Evolutionary conservation across 2,797 vertebrate species (phyloP).

Genomic region (Clarias laeviceps): DNA sequence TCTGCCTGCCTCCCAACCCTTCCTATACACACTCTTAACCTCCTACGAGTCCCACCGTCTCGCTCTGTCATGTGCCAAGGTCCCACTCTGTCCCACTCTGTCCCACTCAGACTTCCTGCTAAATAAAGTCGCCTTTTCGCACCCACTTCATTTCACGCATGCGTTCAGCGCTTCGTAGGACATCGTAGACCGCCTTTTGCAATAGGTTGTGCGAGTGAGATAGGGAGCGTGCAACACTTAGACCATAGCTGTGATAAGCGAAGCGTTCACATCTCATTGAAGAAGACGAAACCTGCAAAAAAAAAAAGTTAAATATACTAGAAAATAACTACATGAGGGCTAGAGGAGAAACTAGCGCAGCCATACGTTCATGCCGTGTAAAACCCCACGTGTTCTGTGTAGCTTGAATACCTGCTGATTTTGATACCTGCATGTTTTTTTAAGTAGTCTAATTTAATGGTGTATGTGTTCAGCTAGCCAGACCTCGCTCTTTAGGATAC

Average conservation of each 20-base stretch:
- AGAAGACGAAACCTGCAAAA: constrained; percentile 54
- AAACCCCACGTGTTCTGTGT: constrained; percentile 78
- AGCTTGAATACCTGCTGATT: constrained; percentile 82
- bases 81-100: constrained; percentile 42
- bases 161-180: constrained; percentile 63
- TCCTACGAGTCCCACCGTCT: constrained; percentile 66
- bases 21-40: constrained; percentile 59
- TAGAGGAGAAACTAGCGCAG: constrained; percentile 57
- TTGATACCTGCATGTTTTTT: constrained; percentile 91
- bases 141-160: constrained; percentile 54
- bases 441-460: constrained; percentile 83
- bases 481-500: constrained; percentile 36
- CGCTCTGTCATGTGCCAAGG: constrained; percentile 78
- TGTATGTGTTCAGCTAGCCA: constrained; percentile 75
- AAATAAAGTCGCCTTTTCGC: constrained; percentile 31
- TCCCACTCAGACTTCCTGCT: constrained; percentile 32
- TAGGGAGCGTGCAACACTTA: constrained; percentile 59
- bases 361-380: constrained; percentile 73
- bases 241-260: constrained; percentile 85
- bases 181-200: constrained; percentile 76
- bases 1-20: constrained; percentile 55
- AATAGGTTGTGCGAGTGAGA: constrained; percentile 68
- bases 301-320: constrained; percentile 47
- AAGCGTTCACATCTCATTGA: constrained; percentile 48
- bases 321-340: constrained; percentile 45